These are phyloP conservation scores for Micropoecilia bifurca DNA, from an alignment of 2,797 vertebrate genomes.

Conservation along the genomic window DNA sequence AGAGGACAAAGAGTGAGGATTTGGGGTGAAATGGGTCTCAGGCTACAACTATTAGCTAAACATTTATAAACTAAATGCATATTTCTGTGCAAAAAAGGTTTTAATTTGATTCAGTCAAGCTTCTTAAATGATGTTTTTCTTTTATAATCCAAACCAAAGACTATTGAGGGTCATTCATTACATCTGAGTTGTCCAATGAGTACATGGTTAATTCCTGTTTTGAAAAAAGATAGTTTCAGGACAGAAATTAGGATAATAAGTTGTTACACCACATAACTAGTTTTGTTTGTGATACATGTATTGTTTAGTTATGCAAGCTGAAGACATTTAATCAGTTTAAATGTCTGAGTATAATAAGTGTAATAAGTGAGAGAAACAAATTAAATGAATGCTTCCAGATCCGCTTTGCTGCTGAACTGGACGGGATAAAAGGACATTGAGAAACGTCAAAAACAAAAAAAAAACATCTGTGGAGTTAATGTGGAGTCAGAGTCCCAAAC, in stretches of 20 bases:
- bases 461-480: neutral
- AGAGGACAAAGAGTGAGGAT: too few species aligned
- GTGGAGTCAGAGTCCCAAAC: neutral
- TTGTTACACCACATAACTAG: neutral
- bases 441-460: neutral
- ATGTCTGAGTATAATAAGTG: neutral
- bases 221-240: neutral
- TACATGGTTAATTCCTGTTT: neutral
- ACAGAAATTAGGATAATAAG: neutral
- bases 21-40: neutral
- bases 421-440: neutral
- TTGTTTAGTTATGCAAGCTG: neutral
- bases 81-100: too few species aligned
- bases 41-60: neutral
- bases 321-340: constrained; percentile 14
- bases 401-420: neutral
- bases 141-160: neutral
- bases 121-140: neutral
- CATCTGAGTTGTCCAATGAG: neutral
- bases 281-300: neutral
- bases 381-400: neutral
- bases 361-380: neutral
- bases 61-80: too few species aligned
- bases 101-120: neutral
- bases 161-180: neutral